Base-by-base conservation (phyloP, 2,113 vertebrate genomes). In the Prunella fulvescens region DNA sequence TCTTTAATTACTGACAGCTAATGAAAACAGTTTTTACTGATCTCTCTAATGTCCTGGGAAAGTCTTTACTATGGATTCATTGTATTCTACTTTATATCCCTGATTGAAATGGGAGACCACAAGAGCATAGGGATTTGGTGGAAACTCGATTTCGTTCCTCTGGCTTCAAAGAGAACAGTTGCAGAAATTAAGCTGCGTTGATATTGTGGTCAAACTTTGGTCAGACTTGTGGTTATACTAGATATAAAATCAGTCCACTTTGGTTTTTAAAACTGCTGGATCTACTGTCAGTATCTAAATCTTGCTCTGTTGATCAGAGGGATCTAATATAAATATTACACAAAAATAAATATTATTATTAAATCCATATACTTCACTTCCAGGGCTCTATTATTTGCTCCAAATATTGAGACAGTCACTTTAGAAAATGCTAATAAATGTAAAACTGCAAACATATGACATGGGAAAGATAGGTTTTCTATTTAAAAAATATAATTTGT, bases 1-100 rank as follows among this genome's bases (percentile, higher is more conserved):
- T 95, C 83, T 96, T 98, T 98, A 98, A 97, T 98, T 97, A 97
- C 80, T 96, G 95, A 96, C 88, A 94, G 96, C 79, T 97, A 97
- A 97, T 91, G 91, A 92, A 97, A 96, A 95, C 88, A 88, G 90
- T 96, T 96, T 95, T 92, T 91, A 93, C 83, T 96, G 96, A 96
- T 97, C 82, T 95, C 76, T 91, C 67, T 81, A 95, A 91, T 81
- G 92, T 84, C 92, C 92, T 95, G 81, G 88, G 82, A 98, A 96
- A 97, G 86, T 92, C 92, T 87, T 89, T 87, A 95, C 76, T 94
- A 95, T 82, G 71, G 97, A 96, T 80, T 92, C 94, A 85, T 74
- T 85, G 77, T 95, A 92, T 95, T 95, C 80, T 93, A 84, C 92
- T 95, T 95, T 90, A 95, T 93, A 95, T 67, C 72, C 90, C 86